Percentiles rank a stretch among this genome's conserved stretches.
These are phyloP conservation scores for Epiblema foenella DNA, from an alignment of 2,888 invertebrate genomes.

Conservation along the genomic window DNA sequence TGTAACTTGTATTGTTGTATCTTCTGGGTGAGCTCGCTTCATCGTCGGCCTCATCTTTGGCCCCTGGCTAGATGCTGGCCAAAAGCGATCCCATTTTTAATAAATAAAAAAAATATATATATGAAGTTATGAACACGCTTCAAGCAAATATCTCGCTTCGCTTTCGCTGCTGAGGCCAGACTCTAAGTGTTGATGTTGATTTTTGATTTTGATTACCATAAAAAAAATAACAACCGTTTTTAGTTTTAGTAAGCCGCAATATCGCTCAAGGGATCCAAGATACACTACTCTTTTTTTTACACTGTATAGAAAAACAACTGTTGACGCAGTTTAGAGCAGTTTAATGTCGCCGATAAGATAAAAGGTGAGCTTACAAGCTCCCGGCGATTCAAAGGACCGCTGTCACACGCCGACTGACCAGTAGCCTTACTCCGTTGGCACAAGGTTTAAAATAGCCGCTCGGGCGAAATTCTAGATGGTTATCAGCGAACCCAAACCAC, in stretches of 20 bases:
- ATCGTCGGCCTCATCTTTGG: no score
- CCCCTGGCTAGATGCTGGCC: no score
- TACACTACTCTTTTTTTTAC: neutral
- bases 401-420: neutral
- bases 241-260: neutral
- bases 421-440: neutral
- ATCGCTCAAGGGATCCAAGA: neutral
- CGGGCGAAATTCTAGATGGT: neutral
- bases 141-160: no score
- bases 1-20: no score
- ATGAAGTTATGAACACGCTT: no score
- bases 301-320: neutral
- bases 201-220: no score
- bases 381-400: constrained; percentile 22
- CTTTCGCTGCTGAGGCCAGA: no score
- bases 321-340: constrained; percentile 56
- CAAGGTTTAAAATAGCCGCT: neutral
- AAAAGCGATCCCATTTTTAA: no score
- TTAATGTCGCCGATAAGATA: constrained; percentile 70
- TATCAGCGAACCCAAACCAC: constrained; percentile 9
- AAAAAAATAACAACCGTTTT: neutral
- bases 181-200: no score
- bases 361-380: constrained; percentile 46
- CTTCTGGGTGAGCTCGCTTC: no score
- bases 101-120: no score